Evolutionary conservation across 2,888 invertebrate genomes (phyloP), one percentile per base, ranked within the genome.

Genomic region (Baccha elongata): DNA sequence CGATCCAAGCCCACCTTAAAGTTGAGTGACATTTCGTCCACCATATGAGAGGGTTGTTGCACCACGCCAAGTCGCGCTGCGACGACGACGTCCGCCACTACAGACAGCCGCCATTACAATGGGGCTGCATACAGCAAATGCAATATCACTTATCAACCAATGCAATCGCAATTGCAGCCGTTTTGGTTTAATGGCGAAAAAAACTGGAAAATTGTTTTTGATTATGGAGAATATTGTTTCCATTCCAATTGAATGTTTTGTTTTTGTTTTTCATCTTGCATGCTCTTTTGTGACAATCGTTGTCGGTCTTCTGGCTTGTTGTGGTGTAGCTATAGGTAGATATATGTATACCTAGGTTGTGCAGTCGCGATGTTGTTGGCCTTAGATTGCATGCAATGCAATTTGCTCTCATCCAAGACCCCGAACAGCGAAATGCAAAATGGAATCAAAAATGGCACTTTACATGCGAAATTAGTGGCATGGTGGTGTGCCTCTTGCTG

Each of bases 391-490:
- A 81, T 78, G 76, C 78, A 72, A 58, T 76, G 83, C 83, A 83
- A 83, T 83, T 83, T 83, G 83, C 83, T 83, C 72, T 68, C 78
- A 62, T 68, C 68, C 72, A 73, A 78, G 78, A 73, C 72, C 73
- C 71, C 75, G 65, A 46, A 46, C 44, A 42, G 53, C 65, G 11
- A 68, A 83, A 76, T 76, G 78, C 76, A 83, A 83, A 78, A 83
- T 78, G 83, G 72, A 83, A 76, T 73, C 83, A 73, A 72, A 83
- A 83, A 83, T 83, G 76, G 78, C 83, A 83, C 78, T 83, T 78
- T 78, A 83, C 83, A 83, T 78, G 83, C 68, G 83, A 83, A 78
- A 83, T 83, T 83, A 83, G 83, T 83, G 78, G 78, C 76, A 73
- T 68, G 78, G 78, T 78, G 78, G 71, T 76, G 81, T 75, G 69